Percentiles rank a stretch among this genome's conserved stretches.
Conservation (phyloP, 2,797 vertebrate genomes). For the Sebastes umbrosus region DNA sequence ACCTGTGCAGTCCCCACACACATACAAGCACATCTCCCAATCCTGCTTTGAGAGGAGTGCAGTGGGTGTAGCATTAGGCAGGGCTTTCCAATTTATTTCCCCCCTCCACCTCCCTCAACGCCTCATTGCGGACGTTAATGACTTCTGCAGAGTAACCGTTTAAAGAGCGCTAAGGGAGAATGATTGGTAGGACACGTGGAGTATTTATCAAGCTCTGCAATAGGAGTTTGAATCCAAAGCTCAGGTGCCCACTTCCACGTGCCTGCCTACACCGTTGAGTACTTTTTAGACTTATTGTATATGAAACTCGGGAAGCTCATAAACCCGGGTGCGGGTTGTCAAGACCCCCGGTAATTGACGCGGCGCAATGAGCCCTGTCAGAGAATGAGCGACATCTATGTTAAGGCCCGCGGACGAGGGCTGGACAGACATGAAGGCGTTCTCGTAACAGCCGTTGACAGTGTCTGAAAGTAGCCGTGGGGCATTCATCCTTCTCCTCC, state of each 20-base stretch:
- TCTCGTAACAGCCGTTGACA: constrained; percentile 69
- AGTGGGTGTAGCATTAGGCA: constrained; percentile 63
- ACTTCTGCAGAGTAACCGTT: constrained; percentile 76
- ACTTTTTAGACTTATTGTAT: constrained; percentile 16
- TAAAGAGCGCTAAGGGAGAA: constrained; percentile 72
- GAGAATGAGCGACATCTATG: constrained; percentile 50
- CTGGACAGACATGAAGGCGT: constrained; percentile 61
- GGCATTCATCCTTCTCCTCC: constrained; percentile 61
- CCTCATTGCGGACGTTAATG: constrained; percentile 79
- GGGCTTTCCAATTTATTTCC: constrained; percentile 72
- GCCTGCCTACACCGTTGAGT: constrained; percentile 1
- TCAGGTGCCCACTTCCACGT: constrained; percentile 38
- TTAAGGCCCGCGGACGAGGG: constrained; percentile 50
- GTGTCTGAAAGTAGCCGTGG: constrained; percentile 72
- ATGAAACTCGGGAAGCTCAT: constrained; percentile 42
- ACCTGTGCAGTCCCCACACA: constrained; percentile 35
- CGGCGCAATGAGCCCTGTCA: constrained; percentile 19
- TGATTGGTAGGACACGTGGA: constrained; percentile 60
- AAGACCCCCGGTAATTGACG: constrained; percentile 16
- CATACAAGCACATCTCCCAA: constrained; percentile 18
- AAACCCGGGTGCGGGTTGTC: constrained; percentile 34
- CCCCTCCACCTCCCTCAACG: constrained; percentile 50
- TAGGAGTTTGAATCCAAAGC: constrained; percentile 55
- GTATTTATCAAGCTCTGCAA: constrained; percentile 71
- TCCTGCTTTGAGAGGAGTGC: constrained; percentile 50